Conservation (phyloP, 2,888 invertebrate genomes). For the Xanthorhoe designata region DNA sequence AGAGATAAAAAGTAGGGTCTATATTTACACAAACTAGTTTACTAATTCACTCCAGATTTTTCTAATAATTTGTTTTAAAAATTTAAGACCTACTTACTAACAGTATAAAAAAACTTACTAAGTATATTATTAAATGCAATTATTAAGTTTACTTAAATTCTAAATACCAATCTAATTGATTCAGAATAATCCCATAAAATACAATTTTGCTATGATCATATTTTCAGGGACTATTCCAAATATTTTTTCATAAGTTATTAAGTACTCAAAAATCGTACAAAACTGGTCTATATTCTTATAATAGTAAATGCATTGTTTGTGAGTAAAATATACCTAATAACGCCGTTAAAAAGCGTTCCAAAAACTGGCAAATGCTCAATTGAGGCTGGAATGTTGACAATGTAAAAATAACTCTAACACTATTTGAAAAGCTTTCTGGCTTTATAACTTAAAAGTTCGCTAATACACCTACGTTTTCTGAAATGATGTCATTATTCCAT, state of each 20-base stretch:
- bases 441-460: conserved; percentile 2
- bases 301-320: conserved; percentile 50
- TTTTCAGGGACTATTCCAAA: conserved; percentile 81
- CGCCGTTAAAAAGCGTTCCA: conserved; percentile 22
- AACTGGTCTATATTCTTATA: conserved; percentile 56
- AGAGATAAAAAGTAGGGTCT: conserved; percentile 54
- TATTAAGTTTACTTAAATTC: conserved; percentile 34
- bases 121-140: conserved; percentile 24
- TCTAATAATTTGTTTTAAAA: conserved; percentile 28
- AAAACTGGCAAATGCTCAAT: conserved; percentile 23
- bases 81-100: conserved; percentile 22
- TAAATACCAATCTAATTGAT: conserved; percentile 46
- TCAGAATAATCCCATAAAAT: conserved; percentile 81
- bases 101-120: conserved; percentile 19
- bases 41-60: conserved; percentile 38
- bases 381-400: neutral
- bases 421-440: conserved; percentile 10
- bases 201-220: conserved; percentile 43
- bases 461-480: neutral
- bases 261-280: conserved; percentile 69
- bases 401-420: neutral
- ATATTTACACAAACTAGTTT: conserved; percentile 69
- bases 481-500: conserved; percentile 35
- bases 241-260: conserved; percentile 53
- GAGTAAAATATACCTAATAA: conserved; percentile 27